Evolutionary conservation across 2,797 vertebrate genomes (phyloP), one percentile per base, ranked within the genome.

Genomic region (Takifugu ocellatus): DNA sequence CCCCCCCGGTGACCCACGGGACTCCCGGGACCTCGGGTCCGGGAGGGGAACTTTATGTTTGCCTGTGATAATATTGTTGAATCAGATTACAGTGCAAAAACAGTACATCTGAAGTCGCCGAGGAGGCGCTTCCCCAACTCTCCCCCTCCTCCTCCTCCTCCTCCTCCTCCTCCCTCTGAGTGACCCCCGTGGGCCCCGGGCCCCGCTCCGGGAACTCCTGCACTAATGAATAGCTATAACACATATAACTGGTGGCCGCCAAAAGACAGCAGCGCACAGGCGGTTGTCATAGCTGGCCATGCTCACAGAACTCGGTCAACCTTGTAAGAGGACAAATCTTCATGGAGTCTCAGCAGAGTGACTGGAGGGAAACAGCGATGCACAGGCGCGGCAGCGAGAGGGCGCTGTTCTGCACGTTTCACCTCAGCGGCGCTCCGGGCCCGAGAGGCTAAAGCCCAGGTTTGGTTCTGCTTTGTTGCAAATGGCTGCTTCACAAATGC

Each of bases 401-500:
- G 91, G 90, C 90, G 90, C 91, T 90, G 61, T 91, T 90, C 76
- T 88, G 86, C 85, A 75, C 58, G 44, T 69, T 79, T 74, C 72
- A 70, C 73, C 70, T 60, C 62, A 16, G 33, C 61, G 7, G 16
- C 29, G 47, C 56, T 48, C 42, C 53, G 49, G 6, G 48, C 51
- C n/a, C 10, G 21, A 21, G n/a, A 48, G 46, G 51, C 1, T 49
- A 47, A 33, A 50, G 16, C 10, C 21, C 56, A 16, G 3, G 2
- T 5, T 26, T 47, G 0, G 49, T 25, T n/a, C 8, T 39, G 36
- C 36, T 62, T 47, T 36, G 2, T 6, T 46, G n/a, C 44, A 10
- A 36, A 26, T 33, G 1, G 5, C 16, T 59, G 2, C 29, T 36
- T 66, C 3, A 26, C 17, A 54, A 10, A 12, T 0, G 0, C 14